Evolutionary conservation across 2,797 vertebrate species (phyloP).

Genomic region (Myiothlypis coronata): DNA sequence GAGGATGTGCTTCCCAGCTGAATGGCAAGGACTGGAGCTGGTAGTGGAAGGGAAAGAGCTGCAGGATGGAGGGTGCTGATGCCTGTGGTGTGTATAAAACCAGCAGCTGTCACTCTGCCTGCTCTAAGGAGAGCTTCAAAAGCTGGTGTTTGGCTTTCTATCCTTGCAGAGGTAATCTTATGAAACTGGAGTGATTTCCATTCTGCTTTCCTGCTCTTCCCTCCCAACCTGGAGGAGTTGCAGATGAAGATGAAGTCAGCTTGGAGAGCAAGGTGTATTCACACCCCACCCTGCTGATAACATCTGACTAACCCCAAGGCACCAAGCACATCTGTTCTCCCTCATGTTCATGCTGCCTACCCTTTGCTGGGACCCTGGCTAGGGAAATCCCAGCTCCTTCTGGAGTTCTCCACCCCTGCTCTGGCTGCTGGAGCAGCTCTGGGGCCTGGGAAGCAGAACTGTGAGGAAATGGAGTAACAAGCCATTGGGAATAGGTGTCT

Average conservation of each 20-base stretch:
- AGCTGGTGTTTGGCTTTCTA: background rate
- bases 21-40: background rate
- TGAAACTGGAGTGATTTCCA: slow-evolving; percentile 17
- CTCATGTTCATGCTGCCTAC: background rate
- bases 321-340: background rate
- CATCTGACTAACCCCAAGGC: slow-evolving; percentile 34
- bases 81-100: background rate
- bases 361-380: background rate
- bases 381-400: background rate
- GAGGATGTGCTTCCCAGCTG: rapidly evolving
- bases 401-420: background rate
- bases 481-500: background rate
- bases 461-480: background rate
- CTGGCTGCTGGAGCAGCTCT: background rate
- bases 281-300: background rate
- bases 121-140: background rate
- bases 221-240: slow-evolving; percentile 41
- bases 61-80: background rate
- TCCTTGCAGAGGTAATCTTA: background rate
- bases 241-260: slow-evolving; percentile 54
- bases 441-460: background rate
- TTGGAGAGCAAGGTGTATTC: slow-evolving; percentile 40
- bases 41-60: background rate
- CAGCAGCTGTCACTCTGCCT: background rate
- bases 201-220: background rate